phyloP scores from a whole-genome alignment of 2,113 vertebrate genomes.

The Sakesphorus luctuosus region DNA sequence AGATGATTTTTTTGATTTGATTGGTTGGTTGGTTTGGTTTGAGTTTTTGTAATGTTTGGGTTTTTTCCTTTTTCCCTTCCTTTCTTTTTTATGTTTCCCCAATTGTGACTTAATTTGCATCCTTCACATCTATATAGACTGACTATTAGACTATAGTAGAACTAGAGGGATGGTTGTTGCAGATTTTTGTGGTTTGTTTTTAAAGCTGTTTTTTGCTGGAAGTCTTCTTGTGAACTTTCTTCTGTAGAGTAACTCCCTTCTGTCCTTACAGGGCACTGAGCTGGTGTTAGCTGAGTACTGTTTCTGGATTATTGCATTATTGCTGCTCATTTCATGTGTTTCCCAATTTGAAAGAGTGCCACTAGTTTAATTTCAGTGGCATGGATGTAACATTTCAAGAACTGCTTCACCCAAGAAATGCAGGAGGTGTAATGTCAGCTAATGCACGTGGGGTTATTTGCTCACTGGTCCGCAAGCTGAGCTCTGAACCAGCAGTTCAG shows the following conservation, averaged over 20 bases:
- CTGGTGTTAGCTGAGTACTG: background rate
- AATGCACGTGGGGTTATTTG: background rate
- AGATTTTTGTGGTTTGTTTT: background rate
- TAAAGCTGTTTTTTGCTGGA: background rate
- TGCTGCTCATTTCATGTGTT: background rate
- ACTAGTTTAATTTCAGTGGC: background rate
- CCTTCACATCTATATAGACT: background rate
- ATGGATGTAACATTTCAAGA: background rate
- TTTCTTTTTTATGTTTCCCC: fast-evolving
- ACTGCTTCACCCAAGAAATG: background rate
- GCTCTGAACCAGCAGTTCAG: background rate
- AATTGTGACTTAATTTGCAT: background rate
- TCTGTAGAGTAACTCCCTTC: background rate
- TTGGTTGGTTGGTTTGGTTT: background rate
- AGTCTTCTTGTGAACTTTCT: background rate
- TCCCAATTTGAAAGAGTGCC: background rate
- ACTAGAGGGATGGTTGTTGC: background rate
- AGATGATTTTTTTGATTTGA: background rate
- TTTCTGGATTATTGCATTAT: background rate
- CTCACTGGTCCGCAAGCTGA: background rate
- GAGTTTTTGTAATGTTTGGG: background rate
- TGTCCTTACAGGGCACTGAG: background rate
- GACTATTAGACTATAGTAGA: background rate
- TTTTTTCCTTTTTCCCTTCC: background rate
- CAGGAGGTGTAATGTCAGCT: background rate